These are phyloP conservation scores for Oreortyx pictus DNA, from an alignment of 2,797 vertebrate species.

Conservation along the genomic window DNA sequence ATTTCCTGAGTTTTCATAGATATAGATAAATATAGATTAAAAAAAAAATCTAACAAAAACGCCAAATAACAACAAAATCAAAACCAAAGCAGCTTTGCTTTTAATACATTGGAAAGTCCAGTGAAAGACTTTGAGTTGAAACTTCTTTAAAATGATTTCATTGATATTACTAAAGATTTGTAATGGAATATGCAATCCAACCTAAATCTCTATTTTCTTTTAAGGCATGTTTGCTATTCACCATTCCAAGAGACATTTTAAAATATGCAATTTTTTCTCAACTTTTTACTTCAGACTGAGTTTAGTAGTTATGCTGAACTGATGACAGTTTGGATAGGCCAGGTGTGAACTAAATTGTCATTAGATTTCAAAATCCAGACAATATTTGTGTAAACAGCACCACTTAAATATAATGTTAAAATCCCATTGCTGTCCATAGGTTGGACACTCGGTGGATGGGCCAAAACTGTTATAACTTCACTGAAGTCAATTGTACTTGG, in stretches of 20 bases:
- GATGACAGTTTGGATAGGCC: not conserved
- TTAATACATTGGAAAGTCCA: not conserved
- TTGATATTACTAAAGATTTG: not conserved
- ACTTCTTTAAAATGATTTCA: not conserved
- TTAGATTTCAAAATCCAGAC: not conserved
- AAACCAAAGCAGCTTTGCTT: not conserved
- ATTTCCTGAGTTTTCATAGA: not conserved
- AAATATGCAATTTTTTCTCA: not conserved
- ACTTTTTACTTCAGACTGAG: not conserved
- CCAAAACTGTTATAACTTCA: not conserved
- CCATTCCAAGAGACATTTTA: not conserved
- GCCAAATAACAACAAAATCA: not conserved
- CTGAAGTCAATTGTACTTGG: not conserved
- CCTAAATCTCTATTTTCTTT: not conserved
- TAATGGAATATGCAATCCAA: not conserved
- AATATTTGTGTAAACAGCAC: not conserved
- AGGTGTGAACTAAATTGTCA: not conserved
- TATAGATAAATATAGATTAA: not conserved
- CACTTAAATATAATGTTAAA: not conserved
- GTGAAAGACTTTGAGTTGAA: not conserved
- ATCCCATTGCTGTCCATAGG: not conserved
- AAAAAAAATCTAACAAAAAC: not conserved
- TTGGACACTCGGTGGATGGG: not conserved
- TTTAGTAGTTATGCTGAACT: slow-evolving; percentile 3
- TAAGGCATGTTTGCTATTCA: not conserved